Base-by-base conservation (phyloP, 2,797 vertebrate species). In the Aythya fuligula region DNA sequence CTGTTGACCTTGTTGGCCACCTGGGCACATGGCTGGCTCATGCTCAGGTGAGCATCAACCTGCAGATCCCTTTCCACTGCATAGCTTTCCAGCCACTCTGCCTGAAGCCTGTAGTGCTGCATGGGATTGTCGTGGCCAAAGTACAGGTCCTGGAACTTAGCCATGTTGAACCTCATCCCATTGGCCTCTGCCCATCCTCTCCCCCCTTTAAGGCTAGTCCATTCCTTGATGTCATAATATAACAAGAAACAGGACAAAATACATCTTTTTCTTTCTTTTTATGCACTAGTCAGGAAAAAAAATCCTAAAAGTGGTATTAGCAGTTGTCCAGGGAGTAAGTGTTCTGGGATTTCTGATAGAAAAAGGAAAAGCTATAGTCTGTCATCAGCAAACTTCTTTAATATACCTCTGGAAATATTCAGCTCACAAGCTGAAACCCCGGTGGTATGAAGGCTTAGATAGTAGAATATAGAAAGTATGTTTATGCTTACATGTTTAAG, bases 251-350 rank as follows among this genome's bases (percentile, higher is more conserved):
- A 24, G 13, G n/a, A 24, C 8, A 6, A 85, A 82, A 60, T 12
- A 57, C 78, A 2, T 34, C 2, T 45, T 73, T 86, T 69, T 27
- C 8, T 15, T 39, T 78, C 18, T 30, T 83, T 76, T 82, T 54
- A 1, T 51, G 32, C 34, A 28, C 58, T 54, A 34, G 20, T 30
- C 3, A 21, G 34, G 19, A 0, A 0, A 17, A 56, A 64, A 34
- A 2, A 0, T 0, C 73, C 27, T 54, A 43, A 34, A 82, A 72
- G 21, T 4, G 8, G 5, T 47, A 60, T 69, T 69, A n/a, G 4
- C 18, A 51, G 13, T 61, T 20, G 43, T 36, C 22, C 65, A 18
- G 16, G 9, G 8, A 65, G 18, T 36, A 91, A 60, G 8, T 3
- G 1, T 73, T 87, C 43, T 62, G 14, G 15, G 10, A 39, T 27